A percentile compares a stretch with the other conserved stretches of the same genome.
Conservation (phyloP, 2,888 invertebrate genomes). For the Microplitis manilae region DNA sequence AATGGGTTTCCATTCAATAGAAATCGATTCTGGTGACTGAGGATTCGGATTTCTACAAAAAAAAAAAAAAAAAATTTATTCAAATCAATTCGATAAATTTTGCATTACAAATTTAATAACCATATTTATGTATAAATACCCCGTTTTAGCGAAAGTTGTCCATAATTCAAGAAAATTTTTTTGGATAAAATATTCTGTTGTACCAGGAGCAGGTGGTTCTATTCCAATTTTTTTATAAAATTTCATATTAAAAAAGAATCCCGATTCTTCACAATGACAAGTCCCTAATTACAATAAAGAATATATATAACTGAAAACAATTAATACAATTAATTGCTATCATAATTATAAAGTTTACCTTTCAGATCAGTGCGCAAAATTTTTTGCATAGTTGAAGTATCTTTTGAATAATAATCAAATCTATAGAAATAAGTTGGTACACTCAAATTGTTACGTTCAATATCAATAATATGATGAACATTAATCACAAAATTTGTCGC, state of each 20-base stretch:
- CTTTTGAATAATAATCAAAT: constrained; percentile 55
- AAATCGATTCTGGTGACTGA: constrained; percentile 48
- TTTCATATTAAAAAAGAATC: constrained; percentile 57
- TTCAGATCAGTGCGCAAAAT: constrained; percentile 43
- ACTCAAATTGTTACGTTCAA: constrained; percentile 47
- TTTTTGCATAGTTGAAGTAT: constrained; percentile 48
- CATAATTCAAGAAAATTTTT: constrained; percentile 63
- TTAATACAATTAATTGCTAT: neutral
- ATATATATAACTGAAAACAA: too few relatives aligned
- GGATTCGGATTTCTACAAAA: constrained; percentile 63
- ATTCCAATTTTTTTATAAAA: constrained; percentile 41
- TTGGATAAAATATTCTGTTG: constrained; percentile 51
- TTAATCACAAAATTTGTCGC: constrained; percentile 57
- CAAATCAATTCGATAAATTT: neutral
- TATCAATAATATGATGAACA: constrained; percentile 52
- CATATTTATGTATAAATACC: constrained; percentile 52
- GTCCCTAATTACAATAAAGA: constrained; percentile 48
- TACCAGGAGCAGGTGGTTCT: constrained; percentile 39
- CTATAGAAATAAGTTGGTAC: constrained; percentile 59
- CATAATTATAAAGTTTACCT: neutral
- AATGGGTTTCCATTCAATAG: constrained; percentile 60
- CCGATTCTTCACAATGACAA: constrained; percentile 60
- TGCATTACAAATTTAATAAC: too few relatives aligned
- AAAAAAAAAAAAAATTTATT: neutral
- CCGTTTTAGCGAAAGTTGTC: constrained; percentile 67